A percentile compares a stretch with the other conserved stretches of the same genome.
Evolutionary conservation across 2,888 invertebrate species (phyloP).

Genomic region (Timandra comae): DNA sequence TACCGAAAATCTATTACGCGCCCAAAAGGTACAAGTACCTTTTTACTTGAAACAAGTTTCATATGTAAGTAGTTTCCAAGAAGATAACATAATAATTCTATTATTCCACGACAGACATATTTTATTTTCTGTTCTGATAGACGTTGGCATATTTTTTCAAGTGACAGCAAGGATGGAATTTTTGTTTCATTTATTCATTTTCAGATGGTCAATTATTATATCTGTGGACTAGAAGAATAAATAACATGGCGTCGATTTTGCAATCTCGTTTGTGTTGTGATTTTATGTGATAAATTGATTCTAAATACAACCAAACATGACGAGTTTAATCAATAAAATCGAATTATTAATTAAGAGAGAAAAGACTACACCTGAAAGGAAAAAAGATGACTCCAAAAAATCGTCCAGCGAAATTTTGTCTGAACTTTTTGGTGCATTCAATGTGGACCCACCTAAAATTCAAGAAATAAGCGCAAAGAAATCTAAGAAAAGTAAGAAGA

Average conservation of each 20-base stretch:
- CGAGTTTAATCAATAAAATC: constrained; percentile 63
- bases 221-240: background rate
- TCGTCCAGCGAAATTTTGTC: constrained; percentile 88
- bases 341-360: constrained; percentile 65
- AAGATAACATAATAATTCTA: too few species aligned
- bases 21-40: too few species aligned
- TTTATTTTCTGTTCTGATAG: too few species aligned
- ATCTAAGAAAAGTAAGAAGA: constrained; percentile 76
- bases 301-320: constrained; percentile 30
- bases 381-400: constrained; percentile 71
- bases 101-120: too few species aligned
- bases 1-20: too few species aligned
- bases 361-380: constrained; percentile 62
- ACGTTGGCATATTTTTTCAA: too few species aligned
- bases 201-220: background rate
- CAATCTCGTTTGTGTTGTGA: constrained; percentile 7
- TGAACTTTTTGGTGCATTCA: constrained; percentile 87
- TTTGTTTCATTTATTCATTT: too few species aligned
- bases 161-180: too few species aligned
- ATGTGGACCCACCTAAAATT: constrained; percentile 81
- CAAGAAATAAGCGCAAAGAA: constrained; percentile 55
- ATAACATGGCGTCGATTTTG: constrained; percentile 1
- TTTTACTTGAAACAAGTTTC: too few species aligned
- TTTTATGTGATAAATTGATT: constrained; percentile 6
- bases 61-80: too few species aligned